Base-by-base conservation (phyloP, 2,797 vertebrate species). In the Aselliscus stoliczkanus region DNA sequence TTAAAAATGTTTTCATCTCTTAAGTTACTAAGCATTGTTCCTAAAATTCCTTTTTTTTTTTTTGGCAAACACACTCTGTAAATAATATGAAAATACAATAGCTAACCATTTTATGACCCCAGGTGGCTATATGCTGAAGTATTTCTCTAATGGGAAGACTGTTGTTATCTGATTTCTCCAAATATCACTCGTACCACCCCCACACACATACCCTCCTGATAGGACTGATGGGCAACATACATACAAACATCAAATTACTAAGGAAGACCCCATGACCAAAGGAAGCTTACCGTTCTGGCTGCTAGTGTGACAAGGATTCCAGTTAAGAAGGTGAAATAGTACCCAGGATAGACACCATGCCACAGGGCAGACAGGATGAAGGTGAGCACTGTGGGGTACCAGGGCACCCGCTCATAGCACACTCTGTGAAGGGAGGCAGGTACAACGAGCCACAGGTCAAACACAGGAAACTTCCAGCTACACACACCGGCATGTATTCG, bases 341-440 rank as follows among this genome's bases (percentile, higher is more conserved):
- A 99, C 93, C 99, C 99, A 23, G 99, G 99, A 97, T 99, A 99
- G 97, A 99, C 99, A 13, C 99, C 99, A 12, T 99, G 99, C 99
- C 99, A 99, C 96, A 99, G 94, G n/a, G 99, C 99, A 0, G 99
- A 99, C 90, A 99, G 98, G 97, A 99, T 52, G 92, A 99, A 99
- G 4, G 99, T 99, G 97, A 99, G 96, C 34, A 98, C 98, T 1
- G 99, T 98, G 62, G 98, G 98, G 97, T 99, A 98, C 97, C 98
- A 98, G 1, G 99, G 98, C 42, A 98, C 99, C 97, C 99, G 98
- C 95, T 99, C 99, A 62, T 99, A 99, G 97, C 99, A 99, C 83
- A 99, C 99, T 0, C 99, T 99, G 98, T n/a, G 50, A 94, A 97
- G 81, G 96, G 0, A 77, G n/a, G 54, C 88, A 97, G 88, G 92